Evolutionary conservation across 2,113 vertebrate species (phyloP).

Genomic region (Thamnaconus septentrionalis): DNA sequence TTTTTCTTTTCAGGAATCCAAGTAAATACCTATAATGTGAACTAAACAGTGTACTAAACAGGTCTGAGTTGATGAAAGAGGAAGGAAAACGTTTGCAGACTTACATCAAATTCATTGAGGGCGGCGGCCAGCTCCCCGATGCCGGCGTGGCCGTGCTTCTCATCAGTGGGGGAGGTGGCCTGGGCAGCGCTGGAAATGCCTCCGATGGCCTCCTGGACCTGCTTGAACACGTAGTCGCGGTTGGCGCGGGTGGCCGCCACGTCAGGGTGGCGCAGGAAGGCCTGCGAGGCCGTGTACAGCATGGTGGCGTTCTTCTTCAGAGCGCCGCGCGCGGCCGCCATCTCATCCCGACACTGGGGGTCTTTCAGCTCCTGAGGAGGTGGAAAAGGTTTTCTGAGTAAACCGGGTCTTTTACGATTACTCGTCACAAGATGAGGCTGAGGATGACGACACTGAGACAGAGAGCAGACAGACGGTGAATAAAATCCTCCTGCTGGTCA

Average conservation of each 20-base stretch:
- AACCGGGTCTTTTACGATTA: background rate
- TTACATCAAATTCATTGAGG: conserved; percentile 98
- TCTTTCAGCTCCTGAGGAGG: conserved; percentile 90
- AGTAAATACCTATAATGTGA: too few species aligned
- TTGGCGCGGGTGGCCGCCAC: conserved; percentile 96
- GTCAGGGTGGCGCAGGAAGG: conserved; percentile 94
- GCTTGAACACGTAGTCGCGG: conserved; percentile 97
- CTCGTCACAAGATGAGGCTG: too few species aligned
- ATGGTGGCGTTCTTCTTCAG: conserved; percentile 99
- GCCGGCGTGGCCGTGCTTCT: conserved; percentile 94
- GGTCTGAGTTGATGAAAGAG: background rate
- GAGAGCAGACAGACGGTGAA: too few species aligned
- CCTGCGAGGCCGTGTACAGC: conserved; percentile 96
- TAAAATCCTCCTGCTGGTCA: too few species aligned
- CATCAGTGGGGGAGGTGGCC: conserved; percentile 92
- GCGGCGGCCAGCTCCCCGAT: conserved; percentile 97
- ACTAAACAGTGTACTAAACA: too few species aligned
- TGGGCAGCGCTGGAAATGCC: conserved; percentile 96
- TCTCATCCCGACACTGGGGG: conserved; percentile 95
- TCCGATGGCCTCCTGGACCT: conserved; percentile 97
- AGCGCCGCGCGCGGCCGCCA: conserved; percentile 94
- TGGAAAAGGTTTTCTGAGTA: background rate
- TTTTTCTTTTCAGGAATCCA: too few species aligned
- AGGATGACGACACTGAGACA: too few species aligned
- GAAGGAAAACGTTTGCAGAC: conserved; percentile 49